These are phyloP conservation scores for Panulirus ornatus DNA, from an alignment of 1,140 invertebrate species.

Conservation along the genomic window DNA sequence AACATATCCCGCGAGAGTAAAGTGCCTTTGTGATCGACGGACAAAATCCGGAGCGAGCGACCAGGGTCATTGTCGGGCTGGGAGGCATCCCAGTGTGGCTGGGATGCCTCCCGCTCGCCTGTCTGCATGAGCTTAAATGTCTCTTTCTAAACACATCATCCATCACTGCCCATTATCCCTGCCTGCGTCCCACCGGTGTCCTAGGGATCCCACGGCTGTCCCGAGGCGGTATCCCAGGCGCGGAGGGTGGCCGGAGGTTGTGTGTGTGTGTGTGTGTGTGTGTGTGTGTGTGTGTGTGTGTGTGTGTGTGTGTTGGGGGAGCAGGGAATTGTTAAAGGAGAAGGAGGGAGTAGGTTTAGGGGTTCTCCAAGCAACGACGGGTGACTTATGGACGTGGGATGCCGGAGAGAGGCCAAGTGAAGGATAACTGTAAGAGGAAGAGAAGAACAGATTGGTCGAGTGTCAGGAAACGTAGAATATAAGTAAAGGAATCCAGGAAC, in stretches of 20 bases:
- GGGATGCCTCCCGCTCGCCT: not conserved
- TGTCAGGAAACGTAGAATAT: too few species aligned
- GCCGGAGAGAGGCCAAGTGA: too few species aligned
- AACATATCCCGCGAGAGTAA: not conserved
- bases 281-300: too few species aligned
- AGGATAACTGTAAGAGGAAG: too few species aligned
- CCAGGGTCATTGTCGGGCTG: not conserved
- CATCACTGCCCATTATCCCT: not conserved
- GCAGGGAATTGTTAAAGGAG: too few species aligned
- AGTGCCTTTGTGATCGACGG: not conserved
- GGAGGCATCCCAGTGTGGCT: not conserved
- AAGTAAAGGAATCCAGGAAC: too few species aligned
- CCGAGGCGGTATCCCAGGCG: not conserved
- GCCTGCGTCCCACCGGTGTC: not conserved
- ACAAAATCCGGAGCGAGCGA: not conserved
- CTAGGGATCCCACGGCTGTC: not conserved
- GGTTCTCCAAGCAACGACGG: too few species aligned
- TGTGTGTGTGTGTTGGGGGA: too few species aligned
- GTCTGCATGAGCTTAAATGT: not conserved
- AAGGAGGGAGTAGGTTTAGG: too few species aligned
- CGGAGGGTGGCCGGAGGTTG: not conserved
- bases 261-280: too few species aligned
- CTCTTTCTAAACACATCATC: not conserved
- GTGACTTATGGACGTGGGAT: too few species aligned
- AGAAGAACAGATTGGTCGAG: too few species aligned